Evolutionary conservation across 2,888 invertebrate genomes (phyloP), one percentile per base, ranked within the genome.

Genomic region (Sericinus montela): DNA sequence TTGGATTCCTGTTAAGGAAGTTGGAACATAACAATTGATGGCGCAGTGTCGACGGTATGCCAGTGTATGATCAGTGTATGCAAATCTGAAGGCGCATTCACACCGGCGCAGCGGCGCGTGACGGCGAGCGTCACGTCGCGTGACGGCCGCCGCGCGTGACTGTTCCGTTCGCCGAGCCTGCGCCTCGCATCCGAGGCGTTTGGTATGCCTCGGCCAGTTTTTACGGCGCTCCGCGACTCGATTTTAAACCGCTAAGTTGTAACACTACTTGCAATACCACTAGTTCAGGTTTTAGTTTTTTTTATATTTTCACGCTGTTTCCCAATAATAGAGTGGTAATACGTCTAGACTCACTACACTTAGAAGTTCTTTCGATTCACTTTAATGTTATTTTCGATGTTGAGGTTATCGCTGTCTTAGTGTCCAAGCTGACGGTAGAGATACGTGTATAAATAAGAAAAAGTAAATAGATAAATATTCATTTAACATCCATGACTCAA

Each of bases 131-230:
- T 52, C 53, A 46, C 55, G 58, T 48, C 44, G 49, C 55, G 51
- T 51, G 53, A 52, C 59, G 63, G 53, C 56, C 45, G 51, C 52
- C 51, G 48, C 53, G 57, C 62, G 73, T 68, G 76, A 82, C 86
- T 75, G 84, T 78, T 81, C 82, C 84, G 81, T 80, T 78, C 76
- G 75, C 73, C 72, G 75, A 67, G 76, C 69, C 72, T 74, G 75
- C 80, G 79, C 75, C 80, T 80, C 72, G 77, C 72, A 74, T 81
- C 72, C 74, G 70, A 72, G 75, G 66, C 72, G 62, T 67, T 30
- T 57, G 43, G 48, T 70, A 68, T 72, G 72, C 74, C 75, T 74
- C 66, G 69, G 62, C 59, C 65, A 60, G 54, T 62, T 72, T 77
- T 80, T 78, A 75, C 74, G 68, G 66, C 75, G 68, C 70, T 69